A percentile compares a stretch with the other conserved stretches of the same genome.
phyloP scores from a whole-genome alignment of 2,113 vertebrate species.

The Gallinago undulata region DNA sequence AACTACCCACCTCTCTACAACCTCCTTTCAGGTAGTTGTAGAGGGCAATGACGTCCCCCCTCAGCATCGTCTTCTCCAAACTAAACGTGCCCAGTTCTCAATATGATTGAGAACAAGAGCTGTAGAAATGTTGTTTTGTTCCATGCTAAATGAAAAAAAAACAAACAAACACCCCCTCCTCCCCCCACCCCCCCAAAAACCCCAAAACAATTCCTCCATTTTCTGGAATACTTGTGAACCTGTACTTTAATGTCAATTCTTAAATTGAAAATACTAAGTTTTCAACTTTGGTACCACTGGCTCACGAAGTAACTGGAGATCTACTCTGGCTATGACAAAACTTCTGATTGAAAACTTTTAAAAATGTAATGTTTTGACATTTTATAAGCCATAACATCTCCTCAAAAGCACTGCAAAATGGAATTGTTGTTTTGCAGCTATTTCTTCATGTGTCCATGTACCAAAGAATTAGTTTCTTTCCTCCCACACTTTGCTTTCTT shows the following conservation, averaged over 20 bases:
- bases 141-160: not conserved
- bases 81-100: too few relatives aligned
- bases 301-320: not conserved
- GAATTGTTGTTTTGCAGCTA: not conserved
- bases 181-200: too few relatives aligned
- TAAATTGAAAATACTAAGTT: not conserved
- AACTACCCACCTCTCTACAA: too few relatives aligned
- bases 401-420: not conserved
- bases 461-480: not conserved
- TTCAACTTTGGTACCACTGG: not conserved
- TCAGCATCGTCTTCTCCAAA: too few relatives aligned
- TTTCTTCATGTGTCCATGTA: not conserved
- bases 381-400: not conserved
- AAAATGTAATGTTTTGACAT: not conserved
- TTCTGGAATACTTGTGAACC: not conserved
- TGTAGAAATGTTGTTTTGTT: not conserved
- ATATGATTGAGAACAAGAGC: not conserved
- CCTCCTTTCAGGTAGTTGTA: too few relatives aligned
- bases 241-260: not conserved
- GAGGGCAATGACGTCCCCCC: too few relatives aligned
- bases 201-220: not conserved
- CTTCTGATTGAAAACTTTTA: not conserved
- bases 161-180: too few relatives aligned
- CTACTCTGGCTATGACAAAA: not conserved
- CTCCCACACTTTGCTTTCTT: not conserved